Percentiles rank a stretch among this genome's conserved stretches.
These are phyloP conservation scores for Pipistrellus pygmaeus DNA, from an alignment of 2,797 vertebrate genomes.

Conservation along the genomic window DNA sequence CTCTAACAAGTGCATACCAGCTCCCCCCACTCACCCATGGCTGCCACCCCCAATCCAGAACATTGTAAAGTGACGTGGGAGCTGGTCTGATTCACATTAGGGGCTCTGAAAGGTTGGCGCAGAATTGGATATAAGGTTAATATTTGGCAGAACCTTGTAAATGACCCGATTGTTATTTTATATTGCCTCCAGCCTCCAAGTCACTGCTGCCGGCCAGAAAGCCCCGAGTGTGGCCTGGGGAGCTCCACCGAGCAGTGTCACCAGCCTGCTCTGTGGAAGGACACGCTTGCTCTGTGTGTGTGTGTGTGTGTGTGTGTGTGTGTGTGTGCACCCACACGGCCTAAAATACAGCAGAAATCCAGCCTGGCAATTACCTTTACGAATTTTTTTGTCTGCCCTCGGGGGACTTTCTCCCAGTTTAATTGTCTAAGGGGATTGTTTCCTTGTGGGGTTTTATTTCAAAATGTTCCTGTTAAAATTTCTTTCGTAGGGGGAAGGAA, in stretches of 20 bases:
- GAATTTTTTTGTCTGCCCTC: slow-evolving; percentile 87
- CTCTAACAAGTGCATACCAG: slow-evolving; percentile 84
- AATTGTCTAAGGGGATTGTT: slow-evolving; percentile 88
- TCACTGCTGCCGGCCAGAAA: slow-evolving; percentile 84
- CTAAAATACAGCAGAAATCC: slow-evolving; percentile 86
- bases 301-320: background rate
- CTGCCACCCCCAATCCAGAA: slow-evolving; percentile 75
- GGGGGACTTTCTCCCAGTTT: slow-evolving; percentile 88
- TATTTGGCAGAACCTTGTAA: slow-evolving; percentile 91
- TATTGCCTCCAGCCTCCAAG: slow-evolving; percentile 88
- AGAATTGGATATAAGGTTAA: slow-evolving; percentile 89
- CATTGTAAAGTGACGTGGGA: slow-evolving; percentile 84
- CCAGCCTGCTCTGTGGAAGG: slow-evolving; percentile 80
- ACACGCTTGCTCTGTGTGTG: slow-evolving; percentile 7
- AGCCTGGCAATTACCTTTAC: slow-evolving; percentile 88
- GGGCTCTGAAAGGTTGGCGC: slow-evolving; percentile 86
- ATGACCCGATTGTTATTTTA: slow-evolving; percentile 91
- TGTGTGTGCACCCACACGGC: slow-evolving; percentile 73
- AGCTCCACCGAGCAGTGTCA: slow-evolving; percentile 84
- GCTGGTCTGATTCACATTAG: slow-evolving; percentile 89
- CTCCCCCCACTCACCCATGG: background rate
- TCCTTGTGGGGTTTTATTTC: slow-evolving; percentile 90
- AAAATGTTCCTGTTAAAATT: slow-evolving; percentile 87
- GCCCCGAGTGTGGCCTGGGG: slow-evolving; percentile 85
- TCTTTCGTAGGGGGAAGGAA: slow-evolving; percentile 76